Conservation (phyloP, 2,888 invertebrate genomes). For the Tigriopus californicus region DNA sequence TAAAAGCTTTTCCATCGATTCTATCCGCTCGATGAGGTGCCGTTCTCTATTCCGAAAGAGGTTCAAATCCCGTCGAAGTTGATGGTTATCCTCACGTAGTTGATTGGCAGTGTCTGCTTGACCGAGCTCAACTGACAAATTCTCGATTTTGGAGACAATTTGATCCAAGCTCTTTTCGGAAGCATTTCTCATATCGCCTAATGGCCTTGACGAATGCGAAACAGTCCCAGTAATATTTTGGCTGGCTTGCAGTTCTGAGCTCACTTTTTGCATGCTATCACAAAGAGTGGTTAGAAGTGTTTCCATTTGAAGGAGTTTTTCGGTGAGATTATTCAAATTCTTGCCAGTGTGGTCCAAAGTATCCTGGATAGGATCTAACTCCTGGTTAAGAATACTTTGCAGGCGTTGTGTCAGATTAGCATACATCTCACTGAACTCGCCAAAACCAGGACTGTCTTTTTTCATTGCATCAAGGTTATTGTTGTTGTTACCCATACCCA, state of each 20-base stretch:
- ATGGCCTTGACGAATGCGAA: no score
- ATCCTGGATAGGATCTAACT: not conserved
- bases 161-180: not conserved
- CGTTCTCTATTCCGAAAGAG: conserved; percentile 1
- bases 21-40: not conserved
- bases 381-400: not conserved
- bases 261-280: not conserved
- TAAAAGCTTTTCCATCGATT: conserved; percentile 1
- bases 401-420: not conserved
- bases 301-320: not conserved
- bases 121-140: not conserved
- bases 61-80: conserved; percentile 8
- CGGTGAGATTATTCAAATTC: not conserved
- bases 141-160: not conserved
- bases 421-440: not conserved
- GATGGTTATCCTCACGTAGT: conserved; percentile 12
- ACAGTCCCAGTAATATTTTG: not conserved
- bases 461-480: not conserved
- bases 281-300: not conserved
- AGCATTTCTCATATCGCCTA: not conserved
- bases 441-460: not conserved
- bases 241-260: not conserved
- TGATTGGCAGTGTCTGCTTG: not conserved
- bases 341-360: not conserved
- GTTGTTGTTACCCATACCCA: not conserved